phyloP scores from a whole-genome alignment of 2,797 vertebrate species.

The Iguana delicatissima region DNA sequence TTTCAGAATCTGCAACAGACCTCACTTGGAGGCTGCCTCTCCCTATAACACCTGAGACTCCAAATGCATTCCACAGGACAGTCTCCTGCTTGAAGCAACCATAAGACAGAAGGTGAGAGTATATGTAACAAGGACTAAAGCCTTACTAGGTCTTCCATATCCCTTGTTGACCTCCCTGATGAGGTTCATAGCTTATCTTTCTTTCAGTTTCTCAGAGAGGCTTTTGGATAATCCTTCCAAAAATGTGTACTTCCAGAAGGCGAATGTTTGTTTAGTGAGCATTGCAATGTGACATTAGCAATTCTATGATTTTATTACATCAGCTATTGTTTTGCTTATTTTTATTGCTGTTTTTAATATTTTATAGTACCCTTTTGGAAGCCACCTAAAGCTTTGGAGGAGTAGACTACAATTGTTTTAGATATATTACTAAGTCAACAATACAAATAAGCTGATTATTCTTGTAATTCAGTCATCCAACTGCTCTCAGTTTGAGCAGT shows the following conservation, averaged over 20 bases:
- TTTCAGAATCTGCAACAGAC: neutral
- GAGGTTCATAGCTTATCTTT: neutral
- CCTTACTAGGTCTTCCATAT: no score
- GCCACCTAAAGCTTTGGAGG: neutral
- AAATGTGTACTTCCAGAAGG: neutral
- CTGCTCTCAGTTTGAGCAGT: neutral
- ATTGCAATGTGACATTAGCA: no score
- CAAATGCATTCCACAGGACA: neutral
- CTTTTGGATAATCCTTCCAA: neutral
- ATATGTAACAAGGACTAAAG: neutral
- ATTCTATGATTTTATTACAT: neutral
- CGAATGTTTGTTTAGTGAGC: neutral
- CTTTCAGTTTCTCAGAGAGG: neutral
- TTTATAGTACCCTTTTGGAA: neutral
- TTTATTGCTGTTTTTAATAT: neutral
- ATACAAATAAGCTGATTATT: neutral
- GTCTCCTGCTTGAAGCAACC: neutral
- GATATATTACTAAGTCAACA: neutral
- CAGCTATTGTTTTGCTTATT: neutral
- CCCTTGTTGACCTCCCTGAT: neutral
- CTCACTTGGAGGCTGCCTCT: neutral
- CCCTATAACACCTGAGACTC: neutral
- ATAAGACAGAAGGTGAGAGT: neutral
- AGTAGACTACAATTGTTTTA: neutral
- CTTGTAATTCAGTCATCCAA: neutral